phyloP scores from a whole-genome alignment of 2,888 invertebrate species.

The Andrena praecox region DNA sequence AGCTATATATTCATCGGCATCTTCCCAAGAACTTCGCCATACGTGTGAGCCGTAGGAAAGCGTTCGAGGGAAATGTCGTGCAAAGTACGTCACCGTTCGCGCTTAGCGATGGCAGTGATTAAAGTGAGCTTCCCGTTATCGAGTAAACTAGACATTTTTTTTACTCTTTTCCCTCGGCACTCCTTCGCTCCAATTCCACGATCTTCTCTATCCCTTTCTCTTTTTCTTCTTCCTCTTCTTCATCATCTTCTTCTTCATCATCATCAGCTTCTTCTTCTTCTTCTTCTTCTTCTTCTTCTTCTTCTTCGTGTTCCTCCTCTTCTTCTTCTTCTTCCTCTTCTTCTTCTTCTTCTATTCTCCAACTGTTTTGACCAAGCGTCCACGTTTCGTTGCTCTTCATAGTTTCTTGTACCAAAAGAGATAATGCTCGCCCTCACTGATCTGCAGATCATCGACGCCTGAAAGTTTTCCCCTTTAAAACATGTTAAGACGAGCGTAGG shows the following conservation, averaged over 20 bases:
- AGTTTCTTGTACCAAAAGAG: conserved; percentile 97
- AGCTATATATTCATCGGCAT: conserved; percentile 34
- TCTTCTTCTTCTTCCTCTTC: neutral
- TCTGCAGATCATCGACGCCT: conserved; percentile 95
- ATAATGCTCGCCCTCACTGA: conserved; percentile 95
- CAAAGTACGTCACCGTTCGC: conserved; percentile 27
- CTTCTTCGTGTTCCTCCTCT: conserved; percentile 9
- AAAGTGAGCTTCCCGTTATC: conserved; percentile 52
- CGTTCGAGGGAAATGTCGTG: conserved; percentile 53
- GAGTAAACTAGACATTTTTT: conserved; percentile 27
- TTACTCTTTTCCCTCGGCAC: conserved; percentile 10
- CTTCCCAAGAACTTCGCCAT: conserved; percentile 37
- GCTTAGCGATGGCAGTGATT: conserved; percentile 71
- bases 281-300: neutral
- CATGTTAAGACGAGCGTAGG: neutral
- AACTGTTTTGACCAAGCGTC: conserved; percentile 17
- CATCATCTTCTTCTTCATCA: conserved; percentile 3
- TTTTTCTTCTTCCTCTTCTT: neutral
- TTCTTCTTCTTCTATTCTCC: neutral
- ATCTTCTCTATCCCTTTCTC: neutral
- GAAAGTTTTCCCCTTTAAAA: conserved; percentile 73
- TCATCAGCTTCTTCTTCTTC: conserved; percentile 70
- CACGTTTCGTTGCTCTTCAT: conserved; percentile 82
- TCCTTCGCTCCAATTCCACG: neutral
- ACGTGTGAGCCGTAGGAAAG: conserved; percentile 18